A percentile compares a stretch with the other conserved stretches of the same genome.
Evolutionary conservation across 2,113 vertebrate genomes (phyloP).

Genomic region (Phaetusa simplex): DNA sequence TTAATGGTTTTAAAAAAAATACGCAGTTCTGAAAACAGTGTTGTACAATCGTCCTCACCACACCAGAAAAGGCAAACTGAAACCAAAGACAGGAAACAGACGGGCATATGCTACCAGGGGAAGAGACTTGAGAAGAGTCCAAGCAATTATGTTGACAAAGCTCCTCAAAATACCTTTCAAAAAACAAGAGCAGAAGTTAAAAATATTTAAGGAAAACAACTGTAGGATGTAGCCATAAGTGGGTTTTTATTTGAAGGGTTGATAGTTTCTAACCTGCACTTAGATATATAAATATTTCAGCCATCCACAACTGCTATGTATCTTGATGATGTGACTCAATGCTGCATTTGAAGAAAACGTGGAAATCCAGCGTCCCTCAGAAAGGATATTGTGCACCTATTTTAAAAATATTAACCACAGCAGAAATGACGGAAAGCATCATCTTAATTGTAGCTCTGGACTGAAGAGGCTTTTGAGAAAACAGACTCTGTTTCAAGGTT

Average conservation of each 20-base stretch:
- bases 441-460: not conserved
- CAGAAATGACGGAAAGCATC: not conserved
- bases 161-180: constrained; percentile 44
- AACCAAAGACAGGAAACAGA: not conserved
- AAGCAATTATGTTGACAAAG: not conserved
- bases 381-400: not conserved
- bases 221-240: not conserved
- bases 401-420: not conserved
- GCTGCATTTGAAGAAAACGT: not conserved
- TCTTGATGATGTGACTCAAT: not conserved
- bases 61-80: constrained; percentile 6
- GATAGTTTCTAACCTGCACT: constrained; percentile 21
- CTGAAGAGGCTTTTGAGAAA: not conserved
- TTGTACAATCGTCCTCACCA: not conserved
- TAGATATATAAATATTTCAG: constrained; percentile 8
- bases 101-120: not conserved
- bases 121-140: not conserved
- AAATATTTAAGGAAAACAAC: constrained; percentile 40
- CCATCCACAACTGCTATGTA: not conserved
- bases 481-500: not conserved
- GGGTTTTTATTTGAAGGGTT: not conserved
- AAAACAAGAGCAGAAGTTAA: constrained; percentile 7
- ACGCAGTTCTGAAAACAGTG: not conserved
- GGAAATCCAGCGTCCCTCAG: not conserved
- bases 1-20: not conserved